These are phyloP conservation scores for Clangula hyemalis DNA, from an alignment of 2,797 vertebrate genomes.

Conservation along the genomic window DNA sequence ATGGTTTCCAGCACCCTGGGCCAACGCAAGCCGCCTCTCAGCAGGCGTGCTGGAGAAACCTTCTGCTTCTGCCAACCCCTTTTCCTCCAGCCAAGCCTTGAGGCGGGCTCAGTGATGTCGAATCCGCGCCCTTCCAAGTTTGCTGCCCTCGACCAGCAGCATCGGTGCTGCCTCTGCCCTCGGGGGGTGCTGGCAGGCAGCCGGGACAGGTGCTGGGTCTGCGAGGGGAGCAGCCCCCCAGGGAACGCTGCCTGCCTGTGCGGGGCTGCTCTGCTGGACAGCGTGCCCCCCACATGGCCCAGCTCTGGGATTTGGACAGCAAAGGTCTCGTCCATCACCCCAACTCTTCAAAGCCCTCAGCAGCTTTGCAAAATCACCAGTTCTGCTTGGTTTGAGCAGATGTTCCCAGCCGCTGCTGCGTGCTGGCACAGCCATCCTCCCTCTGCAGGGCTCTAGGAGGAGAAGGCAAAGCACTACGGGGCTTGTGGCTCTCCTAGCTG, in stretches of 20 bases:
- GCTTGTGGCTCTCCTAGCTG: background rate
- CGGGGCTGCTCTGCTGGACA: background rate
- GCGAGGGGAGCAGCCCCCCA: background rate
- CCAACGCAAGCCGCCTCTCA: background rate
- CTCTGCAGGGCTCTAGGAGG: background rate
- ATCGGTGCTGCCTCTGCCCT: constrained; percentile 13
- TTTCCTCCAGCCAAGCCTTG: constrained; percentile 28
- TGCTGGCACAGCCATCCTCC: background rate
- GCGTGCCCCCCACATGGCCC: background rate
- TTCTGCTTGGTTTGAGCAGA: background rate
- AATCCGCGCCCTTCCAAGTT: constrained; percentile 19
- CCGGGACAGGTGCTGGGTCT: rapidly evolving
- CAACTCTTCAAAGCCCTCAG: background rate
- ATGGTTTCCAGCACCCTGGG: constrained; percentile 20
- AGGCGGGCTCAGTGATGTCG: background rate
- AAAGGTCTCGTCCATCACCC: background rate
- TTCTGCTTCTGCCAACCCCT: constrained; percentile 42
- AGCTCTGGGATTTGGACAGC: background rate
- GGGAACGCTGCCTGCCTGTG: background rate
- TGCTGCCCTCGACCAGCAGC: background rate
- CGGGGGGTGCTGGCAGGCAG: background rate
- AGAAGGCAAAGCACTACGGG: background rate
- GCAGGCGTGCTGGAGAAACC: constrained; percentile 19
- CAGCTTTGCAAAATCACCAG: background rate
- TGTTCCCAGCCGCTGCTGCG: background rate